Conservation (phyloP, 2,113 vertebrate species). For the Nestor notabilis region DNA sequence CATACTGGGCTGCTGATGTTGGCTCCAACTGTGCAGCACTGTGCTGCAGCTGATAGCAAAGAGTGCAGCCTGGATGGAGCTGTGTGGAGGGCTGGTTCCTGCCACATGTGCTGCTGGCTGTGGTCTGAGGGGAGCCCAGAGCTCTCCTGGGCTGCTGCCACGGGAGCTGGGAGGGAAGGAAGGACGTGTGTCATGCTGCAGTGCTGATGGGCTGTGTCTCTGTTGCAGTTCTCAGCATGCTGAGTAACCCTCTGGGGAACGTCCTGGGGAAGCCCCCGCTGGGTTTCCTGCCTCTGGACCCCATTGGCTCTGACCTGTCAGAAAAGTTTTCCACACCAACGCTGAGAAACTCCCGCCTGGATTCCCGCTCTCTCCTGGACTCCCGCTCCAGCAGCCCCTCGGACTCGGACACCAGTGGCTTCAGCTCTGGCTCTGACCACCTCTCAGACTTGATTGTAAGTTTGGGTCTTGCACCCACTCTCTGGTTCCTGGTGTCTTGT, state of each 20-base stretch:
- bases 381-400: constrained; percentile 96
- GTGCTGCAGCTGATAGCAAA: background rate
- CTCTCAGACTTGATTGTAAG: constrained; percentile 92
- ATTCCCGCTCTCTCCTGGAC: constrained; percentile 88
- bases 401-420: constrained; percentile 96
- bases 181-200: background rate
- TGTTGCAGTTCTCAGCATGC: constrained; percentile 81
- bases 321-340: constrained; percentile 88
- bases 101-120: fast-evolving
- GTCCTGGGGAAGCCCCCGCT: constrained; percentile 86
- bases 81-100: background rate
- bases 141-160: background rate
- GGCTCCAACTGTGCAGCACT: background rate
- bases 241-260: constrained; percentile 85
- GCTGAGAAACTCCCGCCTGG: constrained; percentile 84
- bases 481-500: background rate
- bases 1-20: background rate
- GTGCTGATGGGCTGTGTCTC: background rate
- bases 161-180: background rate
- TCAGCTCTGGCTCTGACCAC: constrained; percentile 97
- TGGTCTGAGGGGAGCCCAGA: background rate
- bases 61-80: background rate
- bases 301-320: constrained; percentile 85
- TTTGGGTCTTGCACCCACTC: background rate
- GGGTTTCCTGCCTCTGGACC: constrained; percentile 81